Percentiles rank a stretch among this genome's conserved stretches.
phyloP scores from a whole-genome alignment of 1,140 invertebrate genomes.

The Drusus annulatus region DNA sequence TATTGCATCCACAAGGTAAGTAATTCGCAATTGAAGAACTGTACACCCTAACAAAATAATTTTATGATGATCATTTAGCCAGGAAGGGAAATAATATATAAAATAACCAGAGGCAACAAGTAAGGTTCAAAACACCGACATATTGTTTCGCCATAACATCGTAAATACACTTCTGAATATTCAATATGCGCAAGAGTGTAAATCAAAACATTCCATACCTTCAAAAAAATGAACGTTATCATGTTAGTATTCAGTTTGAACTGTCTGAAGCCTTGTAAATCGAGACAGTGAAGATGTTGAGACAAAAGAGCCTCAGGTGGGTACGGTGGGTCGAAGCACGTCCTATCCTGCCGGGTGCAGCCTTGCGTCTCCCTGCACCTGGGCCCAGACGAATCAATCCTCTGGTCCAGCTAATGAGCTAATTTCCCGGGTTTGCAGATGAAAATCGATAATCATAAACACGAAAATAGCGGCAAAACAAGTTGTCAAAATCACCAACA shows the following conservation, averaged over 20 bases:
- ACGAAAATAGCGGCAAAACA: constrained; percentile 46
- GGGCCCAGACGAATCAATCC: not conserved
- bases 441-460: constrained; percentile 47
- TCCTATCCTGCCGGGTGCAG: not conserved
- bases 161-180: not conserved
- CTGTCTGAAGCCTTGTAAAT: not conserved
- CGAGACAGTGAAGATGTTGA: not conserved
- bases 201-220: constrained; percentile 32
- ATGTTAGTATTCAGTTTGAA: constrained; percentile 4
- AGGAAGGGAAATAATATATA: too few relatives aligned
- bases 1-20: too few relatives aligned
- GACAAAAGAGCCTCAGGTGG: not conserved
- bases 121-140: too few relatives aligned
- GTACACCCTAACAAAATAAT: too few relatives aligned
- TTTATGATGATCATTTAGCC: too few relatives aligned
- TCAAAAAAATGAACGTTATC: constrained; percentile 36
- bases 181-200: not conserved
- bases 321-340: not conserved
- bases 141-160: not conserved
- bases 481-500: constrained; percentile 39
- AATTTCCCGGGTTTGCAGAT: constrained; percentile 19
- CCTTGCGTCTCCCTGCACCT: not conserved
- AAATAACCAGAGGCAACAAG: too few relatives aligned
- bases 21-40: too few relatives aligned
- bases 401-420: not conserved